Evolutionary conservation across 2,888 invertebrate species (phyloP).

Genomic region (Eupithecia inturbata): DNA sequence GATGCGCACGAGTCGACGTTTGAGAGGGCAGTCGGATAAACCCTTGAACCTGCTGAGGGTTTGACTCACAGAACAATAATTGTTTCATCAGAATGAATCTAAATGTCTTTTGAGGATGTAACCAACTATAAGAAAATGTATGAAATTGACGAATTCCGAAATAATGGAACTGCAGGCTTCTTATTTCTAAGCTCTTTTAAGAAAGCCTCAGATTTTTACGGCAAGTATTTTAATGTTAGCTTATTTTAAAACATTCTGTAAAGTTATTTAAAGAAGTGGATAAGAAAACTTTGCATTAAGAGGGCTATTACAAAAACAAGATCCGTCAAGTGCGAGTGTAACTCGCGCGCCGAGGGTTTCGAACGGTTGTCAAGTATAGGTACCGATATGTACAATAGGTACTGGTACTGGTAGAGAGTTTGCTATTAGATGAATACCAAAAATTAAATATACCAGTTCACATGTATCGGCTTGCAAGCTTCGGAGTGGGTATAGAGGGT

Average conservation of each 20-base stretch:
- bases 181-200: not conserved
- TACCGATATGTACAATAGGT: too few species aligned
- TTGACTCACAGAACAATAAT: not conserved
- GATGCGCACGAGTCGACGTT: not conserved
- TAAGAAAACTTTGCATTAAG: not conserved
- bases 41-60: not conserved
- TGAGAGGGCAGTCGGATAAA: not conserved
- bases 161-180: not conserved
- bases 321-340: too few species aligned
- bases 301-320: too few species aligned
- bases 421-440: too few species aligned
- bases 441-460: too few species aligned
- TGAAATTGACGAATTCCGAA: not conserved
- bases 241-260: not conserved
- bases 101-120: not conserved
- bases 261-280: not conserved
- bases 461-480: too few species aligned
- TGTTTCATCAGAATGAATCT: not conserved
- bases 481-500: too few species aligned
- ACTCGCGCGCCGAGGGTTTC: too few species aligned
- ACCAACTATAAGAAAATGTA: not conserved
- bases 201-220: not conserved
- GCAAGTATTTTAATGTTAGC: not conserved
- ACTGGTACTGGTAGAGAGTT: too few species aligned
- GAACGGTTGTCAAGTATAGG: too few species aligned